These are phyloP conservation scores for Oreohelix idahoensis DNA, from an alignment of 1,140 invertebrate species.

Conservation along the genomic window DNA sequence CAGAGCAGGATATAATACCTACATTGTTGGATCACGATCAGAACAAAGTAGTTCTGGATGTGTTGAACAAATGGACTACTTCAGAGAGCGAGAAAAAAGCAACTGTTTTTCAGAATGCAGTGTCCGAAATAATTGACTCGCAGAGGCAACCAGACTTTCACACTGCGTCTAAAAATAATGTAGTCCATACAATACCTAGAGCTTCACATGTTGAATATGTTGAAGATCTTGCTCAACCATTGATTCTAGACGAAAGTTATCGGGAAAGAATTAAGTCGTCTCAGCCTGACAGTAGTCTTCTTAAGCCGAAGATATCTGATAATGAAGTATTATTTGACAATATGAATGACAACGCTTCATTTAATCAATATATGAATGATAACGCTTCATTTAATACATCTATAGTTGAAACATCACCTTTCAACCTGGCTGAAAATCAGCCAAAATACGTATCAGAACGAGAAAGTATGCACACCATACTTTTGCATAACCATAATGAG, in stretches of 20 bases:
- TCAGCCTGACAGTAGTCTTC: too few species aligned
- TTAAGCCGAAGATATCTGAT: too few species aligned
- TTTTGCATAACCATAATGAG: too few species aligned
- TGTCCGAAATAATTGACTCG: not conserved
- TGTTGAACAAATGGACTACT: not conserved
- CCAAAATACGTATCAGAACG: too few species aligned
- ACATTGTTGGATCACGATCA: not conserved
- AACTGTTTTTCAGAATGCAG: not conserved
- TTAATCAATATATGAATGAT: too few species aligned
- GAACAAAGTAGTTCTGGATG: not conserved
- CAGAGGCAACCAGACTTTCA: not conserved
- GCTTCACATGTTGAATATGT: not conserved
- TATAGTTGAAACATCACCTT: too few species aligned
- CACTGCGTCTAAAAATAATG: not conserved
- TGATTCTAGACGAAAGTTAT: not conserved
- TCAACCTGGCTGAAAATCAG: too few species aligned
- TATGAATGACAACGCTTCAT: too few species aligned
- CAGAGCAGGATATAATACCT: not conserved
- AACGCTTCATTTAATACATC: too few species aligned
- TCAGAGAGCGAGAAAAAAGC: not conserved
- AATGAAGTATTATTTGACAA: too few species aligned
- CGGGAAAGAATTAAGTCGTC: too few species aligned
- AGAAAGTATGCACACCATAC: too few species aligned
- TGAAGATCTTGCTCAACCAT: not conserved
- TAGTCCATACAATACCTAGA: not conserved